These are phyloP conservation scores for Dendronephthya gigantea DNA, from an alignment of 64 coral and sea anemone species.

Conservation along the genomic window DNA sequence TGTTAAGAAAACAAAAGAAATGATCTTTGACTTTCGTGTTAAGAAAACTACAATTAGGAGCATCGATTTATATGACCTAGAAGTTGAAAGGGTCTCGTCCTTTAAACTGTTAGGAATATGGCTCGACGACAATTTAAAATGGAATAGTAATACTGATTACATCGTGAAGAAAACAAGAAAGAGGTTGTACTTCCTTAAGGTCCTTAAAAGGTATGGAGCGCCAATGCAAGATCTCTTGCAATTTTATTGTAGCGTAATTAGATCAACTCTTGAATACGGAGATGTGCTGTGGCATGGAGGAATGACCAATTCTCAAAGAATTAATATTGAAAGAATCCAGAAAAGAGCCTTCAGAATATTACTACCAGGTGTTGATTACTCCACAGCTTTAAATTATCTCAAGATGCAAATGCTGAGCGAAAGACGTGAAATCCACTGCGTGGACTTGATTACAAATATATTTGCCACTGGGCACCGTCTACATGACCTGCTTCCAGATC, in stretches of 20 bases:
- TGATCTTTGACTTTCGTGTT: constrained; percentile 2
- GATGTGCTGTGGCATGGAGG: background rate
- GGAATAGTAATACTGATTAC: background rate
- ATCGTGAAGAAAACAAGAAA: constrained; percentile 7
- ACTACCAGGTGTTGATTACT: background rate
- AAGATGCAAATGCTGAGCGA: background rate
- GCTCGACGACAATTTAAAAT: background rate
- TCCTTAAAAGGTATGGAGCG: background rate
- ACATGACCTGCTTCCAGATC: background rate
- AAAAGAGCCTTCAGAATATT: background rate
- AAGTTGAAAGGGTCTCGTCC: background rate
- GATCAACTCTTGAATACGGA: background rate
- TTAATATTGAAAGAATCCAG: background rate
- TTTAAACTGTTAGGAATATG: background rate
- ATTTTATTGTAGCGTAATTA: background rate
- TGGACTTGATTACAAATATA: background rate
- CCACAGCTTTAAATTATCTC: background rate
- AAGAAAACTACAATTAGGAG: background rate
- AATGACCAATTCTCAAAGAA: no score
- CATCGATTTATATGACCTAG: background rate
- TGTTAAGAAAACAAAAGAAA: constrained; percentile 11
- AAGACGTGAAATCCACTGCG: background rate
- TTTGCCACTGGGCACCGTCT: background rate
- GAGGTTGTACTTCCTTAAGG: background rate
- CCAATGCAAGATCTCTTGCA: background rate